phyloP scores from a whole-genome alignment of 1,140 invertebrate species.

The Danaus melanippus region DNA sequence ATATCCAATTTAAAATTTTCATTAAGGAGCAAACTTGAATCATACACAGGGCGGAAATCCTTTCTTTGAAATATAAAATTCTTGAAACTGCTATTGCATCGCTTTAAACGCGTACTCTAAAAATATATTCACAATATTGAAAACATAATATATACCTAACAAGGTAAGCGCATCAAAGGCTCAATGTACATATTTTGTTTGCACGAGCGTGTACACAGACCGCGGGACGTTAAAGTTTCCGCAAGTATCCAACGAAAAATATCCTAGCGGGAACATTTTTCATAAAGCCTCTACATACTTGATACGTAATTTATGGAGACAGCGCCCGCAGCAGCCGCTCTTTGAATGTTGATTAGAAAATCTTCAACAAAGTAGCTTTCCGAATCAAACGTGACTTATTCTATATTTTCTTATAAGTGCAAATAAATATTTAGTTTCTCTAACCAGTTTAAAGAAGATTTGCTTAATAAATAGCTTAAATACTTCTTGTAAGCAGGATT shows the following conservation, averaged over 20 bases:
- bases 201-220: conserved; percentile 30
- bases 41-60: too few relatives aligned
- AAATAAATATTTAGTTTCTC: conserved; percentile 14
- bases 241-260: conserved; percentile 32
- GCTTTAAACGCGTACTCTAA: too few relatives aligned
- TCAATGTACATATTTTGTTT: conserved; percentile 39
- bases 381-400: conserved; percentile 35
- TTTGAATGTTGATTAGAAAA: conserved; percentile 66
- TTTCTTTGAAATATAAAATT: too few relatives aligned
- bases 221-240: conserved; percentile 25
- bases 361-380: conserved; percentile 34
- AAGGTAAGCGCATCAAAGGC: conserved; percentile 36
- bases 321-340: conserved; percentile 37
- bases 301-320: conserved; percentile 67
- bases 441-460: too few relatives aligned
- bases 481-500: too few relatives aligned
- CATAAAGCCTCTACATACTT: conserved; percentile 61
- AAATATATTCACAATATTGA: too few relatives aligned
- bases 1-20: too few relatives aligned
- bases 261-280: conserved; percentile 59
- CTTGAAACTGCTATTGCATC: too few relatives aligned
- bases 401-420: conserved; percentile 27
- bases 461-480: too few relatives aligned
- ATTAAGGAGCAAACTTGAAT: too few relatives aligned
- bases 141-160: conserved; percentile 18